phyloP scores from a whole-genome alignment of 2,888 invertebrate species.

The Hypena proboscidalis region DNA sequence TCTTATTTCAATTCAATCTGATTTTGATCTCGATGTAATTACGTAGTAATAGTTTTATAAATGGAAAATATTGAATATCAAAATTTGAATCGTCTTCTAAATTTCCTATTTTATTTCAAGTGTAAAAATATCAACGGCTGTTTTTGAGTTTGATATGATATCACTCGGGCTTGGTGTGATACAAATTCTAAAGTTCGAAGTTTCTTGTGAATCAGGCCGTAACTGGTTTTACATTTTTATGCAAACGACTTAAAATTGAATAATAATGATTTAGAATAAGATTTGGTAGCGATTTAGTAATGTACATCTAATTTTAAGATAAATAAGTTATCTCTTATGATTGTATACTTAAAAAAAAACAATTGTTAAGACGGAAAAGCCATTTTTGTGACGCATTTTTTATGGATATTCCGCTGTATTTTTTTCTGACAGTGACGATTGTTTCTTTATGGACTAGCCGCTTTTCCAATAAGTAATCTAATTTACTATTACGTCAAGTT shows the following conservation, averaged over 20 bases:
- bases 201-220: constrained; percentile 24
- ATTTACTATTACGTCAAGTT: no score
- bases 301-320: no score
- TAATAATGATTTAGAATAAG: constrained; percentile 21
- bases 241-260: constrained; percentile 21
- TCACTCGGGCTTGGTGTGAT: constrained; percentile 11
- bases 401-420: no score
- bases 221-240: constrained; percentile 29
- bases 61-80: constrained; percentile 6
- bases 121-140: constrained; percentile 3
- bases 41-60: not conserved
- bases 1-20: not conserved
- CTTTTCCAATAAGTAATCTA: no score
- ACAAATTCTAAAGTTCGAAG: constrained; percentile 15
- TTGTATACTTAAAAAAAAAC: no score
- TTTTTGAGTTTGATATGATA: constrained; percentile 14
- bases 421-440: no score
- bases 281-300: constrained; percentile 9
- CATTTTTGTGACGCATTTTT: no score
- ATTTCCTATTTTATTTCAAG: constrained; percentile 11
- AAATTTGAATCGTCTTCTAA: constrained; percentile 11
- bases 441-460: no score
- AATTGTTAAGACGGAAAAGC: no score
- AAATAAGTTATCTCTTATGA: no score
- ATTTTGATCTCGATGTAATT: not conserved